phyloP scores from a whole-genome alignment of 2,113 vertebrate genomes.

The Acanthochromis polyacanthus region DNA sequence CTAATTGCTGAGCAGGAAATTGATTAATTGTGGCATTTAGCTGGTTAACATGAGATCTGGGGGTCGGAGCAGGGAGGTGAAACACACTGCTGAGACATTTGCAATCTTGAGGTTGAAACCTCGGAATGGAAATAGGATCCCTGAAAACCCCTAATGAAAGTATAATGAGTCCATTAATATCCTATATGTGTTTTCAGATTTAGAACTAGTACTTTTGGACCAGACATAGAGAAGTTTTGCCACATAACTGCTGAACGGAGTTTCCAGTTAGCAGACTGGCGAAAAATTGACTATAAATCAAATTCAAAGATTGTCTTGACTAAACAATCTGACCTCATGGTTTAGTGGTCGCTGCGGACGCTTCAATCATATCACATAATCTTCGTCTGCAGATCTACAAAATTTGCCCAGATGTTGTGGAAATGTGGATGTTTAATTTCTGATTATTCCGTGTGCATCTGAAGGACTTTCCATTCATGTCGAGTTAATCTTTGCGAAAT shows the following conservation, averaged over 20 bases:
- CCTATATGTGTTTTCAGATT: slow-evolving; percentile 21
- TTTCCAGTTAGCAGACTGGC: neutral
- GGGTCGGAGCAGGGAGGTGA: neutral
- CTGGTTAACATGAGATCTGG: slow-evolving; percentile 31
- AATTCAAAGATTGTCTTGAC: neutral
- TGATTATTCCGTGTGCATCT: neutral
- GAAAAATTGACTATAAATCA: neutral
- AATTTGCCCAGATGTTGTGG: neutral
- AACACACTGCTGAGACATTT: slow-evolving; percentile 36
- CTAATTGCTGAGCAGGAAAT: slow-evolving; percentile 64
- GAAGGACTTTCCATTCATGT: neutral
- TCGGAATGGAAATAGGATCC: slow-evolving; percentile 43
- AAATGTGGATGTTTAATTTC: neutral
- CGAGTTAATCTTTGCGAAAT: too few species aligned
- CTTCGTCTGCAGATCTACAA: neutral
- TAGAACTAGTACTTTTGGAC: neutral
- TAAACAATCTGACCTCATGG: neutral
- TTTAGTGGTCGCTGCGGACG: neutral
- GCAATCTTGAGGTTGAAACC: slow-evolving; percentile 35
- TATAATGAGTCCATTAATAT: slow-evolving; percentile 49
- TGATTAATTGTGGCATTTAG: slow-evolving; percentile 66
- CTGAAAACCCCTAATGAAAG: slow-evolving; percentile 36
- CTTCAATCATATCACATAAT: neutral
- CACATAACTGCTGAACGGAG: neutral
- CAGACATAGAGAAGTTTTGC: neutral